These are phyloP conservation scores for Listronotus bonariensis DNA, from an alignment of 1,140 invertebrate genomes.

Conservation along the genomic window DNA sequence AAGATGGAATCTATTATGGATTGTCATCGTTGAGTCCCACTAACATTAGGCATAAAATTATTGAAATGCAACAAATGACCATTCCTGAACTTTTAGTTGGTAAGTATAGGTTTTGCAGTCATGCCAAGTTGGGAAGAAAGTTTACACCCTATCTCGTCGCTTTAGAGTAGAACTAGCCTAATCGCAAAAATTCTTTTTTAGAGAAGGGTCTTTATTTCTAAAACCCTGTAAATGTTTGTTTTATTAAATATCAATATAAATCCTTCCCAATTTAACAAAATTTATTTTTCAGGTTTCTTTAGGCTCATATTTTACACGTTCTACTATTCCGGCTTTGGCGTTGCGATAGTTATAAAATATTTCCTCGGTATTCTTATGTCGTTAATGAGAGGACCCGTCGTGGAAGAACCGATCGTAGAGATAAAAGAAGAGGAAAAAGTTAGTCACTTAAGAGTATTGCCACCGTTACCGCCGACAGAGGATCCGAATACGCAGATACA, in stretches of 20 bases:
- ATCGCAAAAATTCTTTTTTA: no score
- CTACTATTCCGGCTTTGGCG: constrained; percentile 85
- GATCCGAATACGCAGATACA: constrained; percentile 66
- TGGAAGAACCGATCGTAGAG: constrained; percentile 71
- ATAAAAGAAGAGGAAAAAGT: constrained; percentile 73
- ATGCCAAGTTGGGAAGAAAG: no score
- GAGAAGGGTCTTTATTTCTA: no score
- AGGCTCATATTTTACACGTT: constrained; percentile 87
- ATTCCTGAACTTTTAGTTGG: constrained; percentile 81
- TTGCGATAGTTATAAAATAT: constrained; percentile 75
- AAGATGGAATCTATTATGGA: constrained; percentile 75
- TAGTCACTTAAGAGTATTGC: constrained; percentile 66
- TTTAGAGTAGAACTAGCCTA: no score
- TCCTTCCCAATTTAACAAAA: neutral
- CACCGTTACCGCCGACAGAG: constrained; percentile 71
- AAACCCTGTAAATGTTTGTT: no score
- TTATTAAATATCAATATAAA: no score
- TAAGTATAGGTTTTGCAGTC: neutral
- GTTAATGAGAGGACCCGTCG: constrained; percentile 81
- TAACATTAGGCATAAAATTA: constrained; percentile 88
- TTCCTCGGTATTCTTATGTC: constrained; percentile 76
- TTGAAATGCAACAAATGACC: constrained; percentile 88
- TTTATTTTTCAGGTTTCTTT: constrained; percentile 65
- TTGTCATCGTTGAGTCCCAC: constrained; percentile 86
- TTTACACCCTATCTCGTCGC: no score